These are phyloP conservation scores for Neomicropteryx cornuta DNA, from an alignment of 1,140 invertebrate species.

Conservation along the genomic window DNA sequence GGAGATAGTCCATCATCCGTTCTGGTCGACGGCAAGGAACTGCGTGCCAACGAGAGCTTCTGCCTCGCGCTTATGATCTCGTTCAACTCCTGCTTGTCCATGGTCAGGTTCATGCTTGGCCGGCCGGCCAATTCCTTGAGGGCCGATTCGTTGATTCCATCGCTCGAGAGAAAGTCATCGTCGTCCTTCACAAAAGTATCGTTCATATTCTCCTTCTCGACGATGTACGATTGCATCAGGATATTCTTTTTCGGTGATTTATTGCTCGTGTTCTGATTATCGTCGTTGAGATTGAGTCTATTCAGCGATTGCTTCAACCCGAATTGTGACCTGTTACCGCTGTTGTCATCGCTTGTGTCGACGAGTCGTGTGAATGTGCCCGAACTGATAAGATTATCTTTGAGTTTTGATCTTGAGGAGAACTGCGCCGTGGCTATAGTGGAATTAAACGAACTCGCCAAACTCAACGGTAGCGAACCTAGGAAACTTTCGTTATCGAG, in stretches of 20 bases:
- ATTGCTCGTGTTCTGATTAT: no score
- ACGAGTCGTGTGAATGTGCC: conserved; percentile 35
- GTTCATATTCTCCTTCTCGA: conserved; percentile 31
- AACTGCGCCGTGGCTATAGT: conserved; percentile 21
- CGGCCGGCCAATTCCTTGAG: conserved; percentile 18
- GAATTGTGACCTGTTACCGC: no score
- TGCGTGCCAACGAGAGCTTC: conserved; percentile 29
- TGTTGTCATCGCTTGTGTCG: no score
- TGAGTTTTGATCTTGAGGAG: conserved; percentile 21
- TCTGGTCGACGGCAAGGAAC: conserved; percentile 24
- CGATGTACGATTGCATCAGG: no score
- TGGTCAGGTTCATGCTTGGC: conserved; percentile 30
- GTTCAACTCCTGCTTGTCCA: conserved; percentile 34
- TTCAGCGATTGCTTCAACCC: conserved; percentile 10
- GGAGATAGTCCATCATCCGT: conserved; percentile 9
- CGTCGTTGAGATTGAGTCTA: conserved; percentile 13
- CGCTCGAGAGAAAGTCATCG: conserved; percentile 21
- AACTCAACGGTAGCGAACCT: conserved; percentile 31
- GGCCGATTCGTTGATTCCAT: conserved; percentile 14
- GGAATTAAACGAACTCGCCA: conserved; percentile 35
- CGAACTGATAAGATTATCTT: conserved; percentile 36
- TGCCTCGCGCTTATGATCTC: conserved; percentile 34
- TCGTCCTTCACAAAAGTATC: conserved; percentile 28
- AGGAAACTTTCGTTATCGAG: conserved; percentile 35
- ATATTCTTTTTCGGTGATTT: no score